Conservation (phyloP, 2,888 invertebrate species). For the Diaphora mendica region DNA sequence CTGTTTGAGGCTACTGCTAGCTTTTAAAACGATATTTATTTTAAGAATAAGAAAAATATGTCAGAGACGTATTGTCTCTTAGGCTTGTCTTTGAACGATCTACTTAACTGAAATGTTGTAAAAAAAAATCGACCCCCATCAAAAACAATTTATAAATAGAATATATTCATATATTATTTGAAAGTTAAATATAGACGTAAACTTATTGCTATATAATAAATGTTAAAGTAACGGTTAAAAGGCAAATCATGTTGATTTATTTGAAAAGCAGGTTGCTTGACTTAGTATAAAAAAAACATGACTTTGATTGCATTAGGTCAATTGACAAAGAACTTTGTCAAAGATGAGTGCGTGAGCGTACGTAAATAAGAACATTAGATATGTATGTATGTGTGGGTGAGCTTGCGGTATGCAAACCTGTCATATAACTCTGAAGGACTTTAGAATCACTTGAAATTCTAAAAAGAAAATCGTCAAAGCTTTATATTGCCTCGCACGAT, state of each 20-base stretch:
- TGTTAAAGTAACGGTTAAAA: neutral
- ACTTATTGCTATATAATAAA: neutral
- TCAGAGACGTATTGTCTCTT: neutral
- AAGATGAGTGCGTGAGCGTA: constrained; percentile 24
- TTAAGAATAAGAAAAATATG: constrained; percentile 6
- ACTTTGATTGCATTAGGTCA: constrained; percentile 5
- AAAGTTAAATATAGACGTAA: neutral
- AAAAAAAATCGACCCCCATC: too few relatives aligned
- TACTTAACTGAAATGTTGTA: neutral
- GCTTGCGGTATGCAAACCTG: constrained; percentile 58
- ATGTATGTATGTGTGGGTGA: constrained; percentile 19
- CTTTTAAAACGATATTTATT: constrained; percentile 23
- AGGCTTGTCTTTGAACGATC: neutral
- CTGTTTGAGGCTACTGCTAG: constrained; percentile 49
- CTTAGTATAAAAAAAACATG: neutral
- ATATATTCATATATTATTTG: neutral
- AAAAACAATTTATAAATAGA: too few relatives aligned
- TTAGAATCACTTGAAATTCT: constrained; percentile 82
- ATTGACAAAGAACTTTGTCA: constrained; percentile 6
- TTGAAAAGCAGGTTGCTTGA: neutral
- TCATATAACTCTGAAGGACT: constrained; percentile 72
- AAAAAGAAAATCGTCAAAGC: constrained; percentile 84
- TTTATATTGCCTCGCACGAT: constrained; percentile 78
- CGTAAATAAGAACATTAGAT: constrained; percentile 37
- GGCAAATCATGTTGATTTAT: too few relatives aligned